Conservation (phyloP, 2,888 invertebrate species). For the Brachypterus glaber region DNA sequence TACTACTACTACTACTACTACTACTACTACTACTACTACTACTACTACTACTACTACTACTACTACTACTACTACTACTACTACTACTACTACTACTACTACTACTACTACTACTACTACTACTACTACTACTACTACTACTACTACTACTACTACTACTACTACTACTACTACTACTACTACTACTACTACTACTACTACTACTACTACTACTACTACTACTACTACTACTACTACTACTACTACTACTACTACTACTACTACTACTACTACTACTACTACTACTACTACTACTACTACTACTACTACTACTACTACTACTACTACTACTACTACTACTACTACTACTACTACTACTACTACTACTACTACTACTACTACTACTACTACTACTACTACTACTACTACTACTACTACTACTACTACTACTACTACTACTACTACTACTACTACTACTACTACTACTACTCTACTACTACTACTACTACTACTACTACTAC, state of each 20-base stretch:
- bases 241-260: constrained; percentile 9
- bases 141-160: constrained; percentile 9
- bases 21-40: constrained; percentile 9
- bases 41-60: constrained; percentile 9
- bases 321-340: constrained; percentile 9
- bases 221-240: constrained; percentile 9
- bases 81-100: constrained; percentile 9
- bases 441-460: constrained; percentile 9
- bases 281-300: constrained; percentile 9
- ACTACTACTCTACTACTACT: no score
- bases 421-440: constrained; percentile 9
- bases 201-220: constrained; percentile 9
- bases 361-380: constrained; percentile 9
- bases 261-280: constrained; percentile 9
- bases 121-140: constrained; percentile 9
- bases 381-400: constrained; percentile 9
- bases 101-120: constrained; percentile 9
- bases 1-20: constrained; percentile 9
- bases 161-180: constrained; percentile 9
- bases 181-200: constrained; percentile 9
- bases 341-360: constrained; percentile 9
- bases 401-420: constrained; percentile 9
- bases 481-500: constrained; percentile 2
- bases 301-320: constrained; percentile 9
- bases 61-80: constrained; percentile 9